These are phyloP conservation scores for Penaeus monodon DNA, from an alignment of 2,888 invertebrate species.

Conservation along the genomic window DNA sequence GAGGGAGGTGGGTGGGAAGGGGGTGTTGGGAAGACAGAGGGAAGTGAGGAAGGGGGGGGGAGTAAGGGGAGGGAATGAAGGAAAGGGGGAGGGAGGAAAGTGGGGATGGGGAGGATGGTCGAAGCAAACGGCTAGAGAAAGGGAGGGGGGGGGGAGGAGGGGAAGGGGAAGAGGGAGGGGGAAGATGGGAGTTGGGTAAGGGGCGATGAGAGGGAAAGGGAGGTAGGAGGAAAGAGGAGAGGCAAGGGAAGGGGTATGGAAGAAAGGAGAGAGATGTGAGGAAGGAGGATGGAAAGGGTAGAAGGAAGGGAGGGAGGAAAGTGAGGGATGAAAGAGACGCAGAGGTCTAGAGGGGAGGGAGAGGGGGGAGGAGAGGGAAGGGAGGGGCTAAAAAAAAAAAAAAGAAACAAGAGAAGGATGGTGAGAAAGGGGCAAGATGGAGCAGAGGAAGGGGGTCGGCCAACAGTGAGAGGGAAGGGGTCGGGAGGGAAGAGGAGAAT, in stretches of 20 bases:
- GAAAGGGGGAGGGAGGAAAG: background rate
- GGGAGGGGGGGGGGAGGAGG: background rate
- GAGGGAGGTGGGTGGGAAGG: background rate
- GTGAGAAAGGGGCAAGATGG: background rate
- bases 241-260: background rate
- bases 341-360: background rate
- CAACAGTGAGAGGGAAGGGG: too few relatives aligned
- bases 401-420: background rate
- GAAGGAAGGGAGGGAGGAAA: background rate
- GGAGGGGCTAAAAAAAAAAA: background rate
- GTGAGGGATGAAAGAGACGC: background rate
- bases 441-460: too few relatives aligned
- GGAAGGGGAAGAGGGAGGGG: too few relatives aligned
- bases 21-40: background rate
- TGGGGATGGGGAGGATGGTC: background rate
- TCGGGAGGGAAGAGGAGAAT: too few relatives aligned
- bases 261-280: background rate
- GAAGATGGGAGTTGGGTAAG: background rate
- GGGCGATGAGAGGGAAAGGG: background rate
- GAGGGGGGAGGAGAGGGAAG: background rate
- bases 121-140: background rate
- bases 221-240: background rate
- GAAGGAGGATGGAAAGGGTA: background rate
- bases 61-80: background rate
- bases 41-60: background rate